A percentile compares a stretch with the other conserved stretches of the same genome.
Conservation (phyloP, 2,113 vertebrate genomes). For the Hippocampus zosterae region DNA sequence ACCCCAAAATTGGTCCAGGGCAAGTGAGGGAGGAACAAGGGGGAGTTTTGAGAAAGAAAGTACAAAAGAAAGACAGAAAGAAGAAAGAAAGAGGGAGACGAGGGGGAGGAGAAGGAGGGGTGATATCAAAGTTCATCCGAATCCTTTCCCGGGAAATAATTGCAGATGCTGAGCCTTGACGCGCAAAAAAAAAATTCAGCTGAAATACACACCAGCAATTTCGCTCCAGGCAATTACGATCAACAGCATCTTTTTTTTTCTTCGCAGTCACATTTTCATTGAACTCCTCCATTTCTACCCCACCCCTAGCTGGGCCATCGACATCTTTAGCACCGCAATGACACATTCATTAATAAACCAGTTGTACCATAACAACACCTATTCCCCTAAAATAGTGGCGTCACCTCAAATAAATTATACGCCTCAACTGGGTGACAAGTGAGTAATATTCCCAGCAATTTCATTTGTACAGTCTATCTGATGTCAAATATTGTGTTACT, state of each 20-base stretch:
- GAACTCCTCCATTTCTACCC: neutral
- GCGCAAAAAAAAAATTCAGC: constrained; percentile 29
- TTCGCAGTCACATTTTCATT: neutral
- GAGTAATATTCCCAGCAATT: neutral
- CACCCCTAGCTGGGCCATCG: constrained; percentile 22
- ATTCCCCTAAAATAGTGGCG: neutral
- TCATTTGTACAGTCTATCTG: too few relatives aligned
- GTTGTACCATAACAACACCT: neutral
- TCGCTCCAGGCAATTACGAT: constrained; percentile 43
- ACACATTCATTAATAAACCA: neutral
- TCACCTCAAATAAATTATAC: neutral
- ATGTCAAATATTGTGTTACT: too few relatives aligned
- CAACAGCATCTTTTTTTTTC: constrained; percentile 18
- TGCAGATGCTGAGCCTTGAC: constrained; percentile 46
- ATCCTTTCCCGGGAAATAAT: constrained; percentile 58
- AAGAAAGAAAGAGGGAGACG: constrained; percentile 9
- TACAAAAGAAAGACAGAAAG: too few relatives aligned
- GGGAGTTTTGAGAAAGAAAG: neutral
- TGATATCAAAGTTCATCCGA: constrained; percentile 46
- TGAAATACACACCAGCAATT: constrained; percentile 51
- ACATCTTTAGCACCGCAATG: constrained; percentile 1
- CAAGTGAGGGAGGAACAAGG: constrained; percentile 20
- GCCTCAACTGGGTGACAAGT: neutral
- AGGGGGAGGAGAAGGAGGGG: constrained; percentile 20
- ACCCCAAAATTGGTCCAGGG: constrained; percentile 65